Evolutionary conservation across 1,140 invertebrate genomes (phyloP), one percentile per base, ranked within the genome.

Genomic region (Drosophila guanche): DNA sequence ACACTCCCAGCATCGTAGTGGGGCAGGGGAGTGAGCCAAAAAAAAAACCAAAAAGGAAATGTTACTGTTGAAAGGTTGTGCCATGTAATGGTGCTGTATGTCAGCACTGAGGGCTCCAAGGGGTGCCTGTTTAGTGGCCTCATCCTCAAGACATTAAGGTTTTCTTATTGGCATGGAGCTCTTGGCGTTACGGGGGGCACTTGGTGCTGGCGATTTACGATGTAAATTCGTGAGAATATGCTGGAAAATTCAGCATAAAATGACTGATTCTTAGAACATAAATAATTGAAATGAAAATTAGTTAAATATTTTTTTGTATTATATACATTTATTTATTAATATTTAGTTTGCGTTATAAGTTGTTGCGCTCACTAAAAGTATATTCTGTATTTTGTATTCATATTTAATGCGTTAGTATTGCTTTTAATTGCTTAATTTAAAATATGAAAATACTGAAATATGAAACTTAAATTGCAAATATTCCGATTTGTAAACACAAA

Each of bases 301-400:
- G 20, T 29, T 23, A 25, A 33, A 25, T 54, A 10, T 48, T 12
- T 73, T 53, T 73, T 67, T 75, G 72, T 75, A 75, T 75, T 75
- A 86, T 85, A 85, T 85, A 85, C 81, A 85, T 73, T 74, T 70
- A 85, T 73, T 79, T 54, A 68, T 58, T 60, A 54, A 52, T 75
- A 50, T 59, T 68, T 67, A 68, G 47, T 59, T 77, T 84, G 77
- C 67, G 74, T 76, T 86, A 63, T 55, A 70, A 55, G 51, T 53
- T 63, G 25, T 46, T 79, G 59, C 57, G 56, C 47, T 70, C 33
- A 58, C 66, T 73, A 71, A 73, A 71, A 72, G 46, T 73, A 73
- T 33, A 41, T 74, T 45, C 54, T 58, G 23, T 69, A 8, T 66
- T 40, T 16, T 48, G 48, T 71, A 47, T 37, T 68, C 25, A 46